A percentile compares a stretch with the other conserved stretches of the same genome.
Evolutionary conservation across 2,113 vertebrate species (phyloP).

Genomic region (Zootoca vivipara): DNA sequence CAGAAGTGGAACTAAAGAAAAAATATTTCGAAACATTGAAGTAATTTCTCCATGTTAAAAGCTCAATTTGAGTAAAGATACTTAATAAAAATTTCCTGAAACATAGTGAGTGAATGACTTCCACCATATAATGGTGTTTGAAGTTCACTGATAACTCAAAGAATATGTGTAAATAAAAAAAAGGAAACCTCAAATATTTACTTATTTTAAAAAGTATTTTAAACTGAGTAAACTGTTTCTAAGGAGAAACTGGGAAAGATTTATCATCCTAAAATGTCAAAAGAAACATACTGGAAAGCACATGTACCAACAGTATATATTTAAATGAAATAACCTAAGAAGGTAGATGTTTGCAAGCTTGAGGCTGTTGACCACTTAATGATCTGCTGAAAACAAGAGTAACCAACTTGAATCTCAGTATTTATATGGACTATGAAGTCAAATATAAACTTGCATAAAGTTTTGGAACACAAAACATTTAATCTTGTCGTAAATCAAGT

Average conservation of each 20-base stretch:
- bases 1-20: conserved; percentile 19
- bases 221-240: neutral
- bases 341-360: neutral
- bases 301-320: neutral
- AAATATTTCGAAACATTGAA: conserved; percentile 22
- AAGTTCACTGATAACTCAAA: conserved; percentile 27
- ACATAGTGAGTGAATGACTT: neutral
- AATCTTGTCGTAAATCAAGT: neutral
- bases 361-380: neutral
- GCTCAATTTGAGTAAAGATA: neutral
- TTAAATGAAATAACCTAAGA: neutral
- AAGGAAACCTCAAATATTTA: conserved; percentile 8
- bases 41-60: neutral
- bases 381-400: neutral
- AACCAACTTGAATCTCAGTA: neutral
- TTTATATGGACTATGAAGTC: neutral
- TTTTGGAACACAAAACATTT: neutral
- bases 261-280: conserved; percentile 14
- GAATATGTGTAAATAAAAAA: conserved; percentile 11
- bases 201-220: conserved; percentile 12
- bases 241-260: conserved; percentile 38
- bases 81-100: conserved; percentile 38
- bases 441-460: conserved; percentile 28
- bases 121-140: neutral
- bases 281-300: conserved; percentile 45